A percentile compares a stretch with the other conserved stretches of the same genome.
phyloP scores from a whole-genome alignment of 2,797 vertebrate genomes.

The Lutjanus argentimaculatus region DNA sequence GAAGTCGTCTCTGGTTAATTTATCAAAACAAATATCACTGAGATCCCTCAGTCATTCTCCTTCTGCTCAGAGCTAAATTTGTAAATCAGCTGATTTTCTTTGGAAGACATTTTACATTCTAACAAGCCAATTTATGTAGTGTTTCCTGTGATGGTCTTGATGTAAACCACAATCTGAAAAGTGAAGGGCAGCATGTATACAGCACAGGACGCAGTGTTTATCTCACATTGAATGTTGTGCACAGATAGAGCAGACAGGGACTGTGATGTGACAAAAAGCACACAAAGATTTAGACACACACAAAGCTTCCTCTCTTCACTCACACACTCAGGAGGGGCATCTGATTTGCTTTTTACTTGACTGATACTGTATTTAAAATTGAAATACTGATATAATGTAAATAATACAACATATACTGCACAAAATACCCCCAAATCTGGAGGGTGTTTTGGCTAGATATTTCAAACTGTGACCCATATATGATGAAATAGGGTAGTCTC shows the following conservation, averaged over 20 bases:
- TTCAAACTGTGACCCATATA: too few relatives aligned
- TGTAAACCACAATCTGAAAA: background rate
- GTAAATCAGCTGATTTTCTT: background rate
- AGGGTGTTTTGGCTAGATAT: too few relatives aligned
- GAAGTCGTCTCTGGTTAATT: background rate
- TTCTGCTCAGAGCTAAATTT: background rate
- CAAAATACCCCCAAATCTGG: too few relatives aligned
- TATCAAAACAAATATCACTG: background rate
- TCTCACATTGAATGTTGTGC: constrained; percentile 3
- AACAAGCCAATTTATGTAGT: background rate
- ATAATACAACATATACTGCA: too few relatives aligned
- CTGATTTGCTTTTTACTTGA: background rate
- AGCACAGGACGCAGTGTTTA: constrained; percentile 3
- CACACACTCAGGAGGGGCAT: background rate
- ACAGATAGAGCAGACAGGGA: background rate
- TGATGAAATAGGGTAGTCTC: too few relatives aligned
- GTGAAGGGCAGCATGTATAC: background rate
- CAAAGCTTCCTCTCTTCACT: background rate
- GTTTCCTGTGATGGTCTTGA: background rate
- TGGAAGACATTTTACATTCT: constrained; percentile 17
- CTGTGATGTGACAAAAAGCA: constrained; percentile 4
- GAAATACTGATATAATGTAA: too few relatives aligned
- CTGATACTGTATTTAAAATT: too few relatives aligned
- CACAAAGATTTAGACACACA: constrained; percentile 1
- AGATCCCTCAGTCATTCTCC: background rate